These are phyloP conservation scores for Hestina assimilis DNA, from an alignment of 1,140 invertebrate species.

Conservation along the genomic window DNA sequence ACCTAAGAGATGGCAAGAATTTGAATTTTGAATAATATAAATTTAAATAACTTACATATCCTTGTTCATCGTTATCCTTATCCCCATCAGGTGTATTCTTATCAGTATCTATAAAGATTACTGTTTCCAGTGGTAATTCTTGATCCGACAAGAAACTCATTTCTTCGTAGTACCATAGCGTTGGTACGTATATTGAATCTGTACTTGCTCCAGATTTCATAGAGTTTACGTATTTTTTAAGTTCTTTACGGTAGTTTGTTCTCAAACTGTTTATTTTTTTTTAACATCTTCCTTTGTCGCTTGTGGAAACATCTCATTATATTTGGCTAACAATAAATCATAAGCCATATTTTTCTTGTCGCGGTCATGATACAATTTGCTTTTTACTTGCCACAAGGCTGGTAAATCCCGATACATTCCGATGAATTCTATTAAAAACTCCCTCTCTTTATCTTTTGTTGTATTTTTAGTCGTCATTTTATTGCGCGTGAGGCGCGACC, in stretches of 20 bases:
- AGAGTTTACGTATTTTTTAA: constrained; percentile 8
- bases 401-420: constrained; percentile 18
- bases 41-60: too few relatives aligned
- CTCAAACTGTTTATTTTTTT: constrained; percentile 21
- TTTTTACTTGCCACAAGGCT: constrained; percentile 22
- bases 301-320: constrained; percentile 13
- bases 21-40: too few relatives aligned
- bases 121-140: constrained; percentile 1
- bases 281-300: constrained; percentile 22
- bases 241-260: constrained; percentile 26
- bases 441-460: constrained; percentile 3
- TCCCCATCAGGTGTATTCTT: too few relatives aligned
- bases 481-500: too few relatives aligned
- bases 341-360: constrained; percentile 17
- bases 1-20: too few relatives aligned
- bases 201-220: constrained; percentile 5
- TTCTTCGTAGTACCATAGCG: constrained; percentile 22
- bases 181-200: constrained; percentile 8
- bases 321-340: constrained; percentile 14
- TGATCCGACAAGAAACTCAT: constrained; percentile 19
- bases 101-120: not conserved
- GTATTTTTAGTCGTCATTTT: not conserved
- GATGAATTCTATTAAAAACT: constrained; percentile 20
- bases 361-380: constrained; percentile 20
- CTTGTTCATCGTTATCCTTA: too few relatives aligned